A percentile compares a stretch with the other conserved stretches of the same genome.
Conservation (phyloP, 2,888 invertebrate genomes). For the Tenthredo amoena region DNA sequence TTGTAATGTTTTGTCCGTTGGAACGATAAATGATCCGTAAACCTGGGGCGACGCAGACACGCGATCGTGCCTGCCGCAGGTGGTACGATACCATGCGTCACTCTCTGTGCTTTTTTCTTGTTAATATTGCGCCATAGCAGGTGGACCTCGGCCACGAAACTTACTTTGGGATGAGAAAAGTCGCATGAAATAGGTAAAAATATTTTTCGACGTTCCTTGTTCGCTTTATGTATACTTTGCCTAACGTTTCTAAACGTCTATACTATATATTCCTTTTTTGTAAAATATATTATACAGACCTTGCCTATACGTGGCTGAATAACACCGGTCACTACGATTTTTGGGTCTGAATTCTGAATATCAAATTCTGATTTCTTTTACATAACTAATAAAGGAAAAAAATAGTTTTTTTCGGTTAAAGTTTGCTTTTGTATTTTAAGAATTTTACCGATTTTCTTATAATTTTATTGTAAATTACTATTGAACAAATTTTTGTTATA, state of each 20-base stretch:
- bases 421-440: too few relatives aligned
- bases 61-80: constrained; percentile 46
- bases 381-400: too few relatives aligned
- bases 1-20: neutral
- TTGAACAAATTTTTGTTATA: too few relatives aligned
- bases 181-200: neutral
- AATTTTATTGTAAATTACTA: too few relatives aligned
- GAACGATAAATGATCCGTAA: neutral
- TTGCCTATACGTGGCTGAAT: neutral
- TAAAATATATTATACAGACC: neutral
- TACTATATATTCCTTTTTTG: neutral
- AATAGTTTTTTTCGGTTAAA: too few relatives aligned
- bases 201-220: neutral
- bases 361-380: too few relatives aligned
- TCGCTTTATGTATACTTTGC: neutral
- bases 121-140: neutral
- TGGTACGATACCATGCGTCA: constrained; percentile 41
- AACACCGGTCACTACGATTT: too few relatives aligned
- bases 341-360: too few relatives aligned
- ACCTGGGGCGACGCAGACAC: neutral
- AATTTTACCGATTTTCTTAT: too few relatives aligned
- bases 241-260: neutral
- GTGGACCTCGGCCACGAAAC: constrained; percentile 18
- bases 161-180: neutral
- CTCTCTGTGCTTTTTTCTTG: constrained; percentile 15